These are phyloP conservation scores for Lagopus leucura DNA, from an alignment of 2,113 vertebrate genomes.

Conservation along the genomic window DNA sequence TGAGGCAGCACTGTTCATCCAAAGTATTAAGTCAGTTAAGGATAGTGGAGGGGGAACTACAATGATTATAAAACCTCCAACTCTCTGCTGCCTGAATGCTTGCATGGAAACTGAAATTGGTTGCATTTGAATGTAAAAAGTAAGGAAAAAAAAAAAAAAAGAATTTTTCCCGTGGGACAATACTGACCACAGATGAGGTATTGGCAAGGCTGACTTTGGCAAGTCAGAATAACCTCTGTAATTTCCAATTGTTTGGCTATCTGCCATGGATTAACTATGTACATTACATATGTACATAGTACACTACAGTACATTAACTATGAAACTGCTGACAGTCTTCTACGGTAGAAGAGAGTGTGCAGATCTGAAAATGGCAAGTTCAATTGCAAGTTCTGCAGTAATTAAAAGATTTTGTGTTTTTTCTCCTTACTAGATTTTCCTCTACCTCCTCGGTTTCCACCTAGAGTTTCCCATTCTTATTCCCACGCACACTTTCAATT, in stretches of 20 bases:
- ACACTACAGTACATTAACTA: not conserved
- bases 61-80: not conserved
- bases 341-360: not conserved
- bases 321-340: not conserved
- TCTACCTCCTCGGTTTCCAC: not conserved
- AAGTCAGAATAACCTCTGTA: not conserved
- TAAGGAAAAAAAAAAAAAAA: not conserved
- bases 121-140: not conserved
- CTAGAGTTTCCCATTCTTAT: not conserved
- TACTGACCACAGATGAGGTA: not conserved
- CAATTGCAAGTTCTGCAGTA: not conserved
- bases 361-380: not conserved
- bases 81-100: not conserved
- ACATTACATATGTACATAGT: too few relatives aligned
- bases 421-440: not conserved
- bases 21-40: not conserved
- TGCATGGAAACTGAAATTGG: not conserved
- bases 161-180: not conserved
- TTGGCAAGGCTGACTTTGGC: not conserved
- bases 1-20: not conserved
- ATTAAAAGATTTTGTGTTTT: not conserved
- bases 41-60: not conserved
- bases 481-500: not conserved
- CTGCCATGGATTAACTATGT: fast-evolving
- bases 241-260: not conserved